Evolutionary conservation across 2,113 vertebrate genomes (phyloP), one percentile per base, ranked within the genome.

Genomic region (Hippopotamus amphibius): DNA sequence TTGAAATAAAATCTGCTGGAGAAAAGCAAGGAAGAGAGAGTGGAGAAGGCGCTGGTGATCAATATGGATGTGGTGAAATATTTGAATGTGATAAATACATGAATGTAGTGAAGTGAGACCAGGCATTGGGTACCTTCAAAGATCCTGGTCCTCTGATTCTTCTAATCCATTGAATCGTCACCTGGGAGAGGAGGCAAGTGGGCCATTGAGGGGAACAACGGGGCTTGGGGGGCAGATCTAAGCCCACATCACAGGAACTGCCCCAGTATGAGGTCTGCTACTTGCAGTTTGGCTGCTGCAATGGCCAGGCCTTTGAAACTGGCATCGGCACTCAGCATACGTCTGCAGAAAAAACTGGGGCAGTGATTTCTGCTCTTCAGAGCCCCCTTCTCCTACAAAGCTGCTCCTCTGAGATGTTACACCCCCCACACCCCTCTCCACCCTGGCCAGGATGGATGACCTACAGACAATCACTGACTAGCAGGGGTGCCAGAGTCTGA

Each of bases 1-100:
- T 96, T 96, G 37, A 74, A 74, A 57, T 88, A 88, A 90, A 74
- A 59, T 88, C 76, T 80, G 13, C 33, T 26, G 8, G 22, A 93
- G 82, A 46, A 85, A 84, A 88, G 37, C 74, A 55, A 94, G 92
- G 61, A 66, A 55, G 19, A 59, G 37, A 77, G 37, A 21, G 22
- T 46, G 26, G 61, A 59, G 28, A 63, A 90, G 53, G 77, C 77
- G 15, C 15, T 82, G 55, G 24, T 46, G 41, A 46, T 15, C 48
- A 43, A 46, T 24, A 22, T 15, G 37, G 53, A 81, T 14, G 43
- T 71, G 71, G 15, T 26, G 33, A 82, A 12, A 7, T 80, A n/a
- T 79, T 22, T 79, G 50, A 79, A 79, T 55, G 55, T 50, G 46
- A 59, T 7, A 55, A 28, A 33, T 12, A 26, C 0, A 22, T 28